Evolutionary conservation across 2,888 invertebrate genomes (phyloP).

Genomic region (Eledona agricola): DNA sequence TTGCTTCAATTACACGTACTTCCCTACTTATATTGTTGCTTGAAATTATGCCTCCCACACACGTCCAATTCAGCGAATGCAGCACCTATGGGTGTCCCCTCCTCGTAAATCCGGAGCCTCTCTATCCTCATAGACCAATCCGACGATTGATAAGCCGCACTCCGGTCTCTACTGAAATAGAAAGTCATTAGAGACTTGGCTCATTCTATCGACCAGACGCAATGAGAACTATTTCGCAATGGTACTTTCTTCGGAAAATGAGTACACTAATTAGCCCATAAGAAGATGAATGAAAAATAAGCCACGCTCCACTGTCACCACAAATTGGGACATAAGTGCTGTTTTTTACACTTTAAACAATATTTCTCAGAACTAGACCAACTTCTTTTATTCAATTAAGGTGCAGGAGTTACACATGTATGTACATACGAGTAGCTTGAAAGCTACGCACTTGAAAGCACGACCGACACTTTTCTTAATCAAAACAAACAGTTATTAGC

Average conservation of each 20-base stretch:
- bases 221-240: slow-evolving; percentile 16
- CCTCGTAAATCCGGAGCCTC: slow-evolving; percentile 38
- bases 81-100: slow-evolving; percentile 45
- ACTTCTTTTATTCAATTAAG: too few species aligned
- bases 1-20: slow-evolving; percentile 24
- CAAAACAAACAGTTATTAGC: too few species aligned
- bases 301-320: too few species aligned
- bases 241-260: slow-evolving; percentile 20
- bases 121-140: slow-evolving; percentile 40
- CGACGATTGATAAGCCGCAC: slow-evolving; percentile 9
- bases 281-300: too few species aligned
- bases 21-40: slow-evolving; percentile 32
- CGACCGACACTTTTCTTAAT: too few species aligned
- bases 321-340: too few species aligned
- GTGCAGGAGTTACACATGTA: too few species aligned
- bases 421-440: too few species aligned
- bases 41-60: slow-evolving; percentile 48
- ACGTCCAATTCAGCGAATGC: slow-evolving; percentile 44
- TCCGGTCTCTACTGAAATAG: slow-evolving; percentile 26
- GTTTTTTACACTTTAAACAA: too few species aligned
- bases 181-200: slow-evolving; percentile 29
- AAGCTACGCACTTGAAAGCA: too few species aligned
- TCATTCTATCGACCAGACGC: slow-evolving; percentile 2
- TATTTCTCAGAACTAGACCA: too few species aligned
- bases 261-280: too few species aligned